Conservation (phyloP, 2,113 vertebrate species). For the Rhinolophus ferrumequinum region DNA sequence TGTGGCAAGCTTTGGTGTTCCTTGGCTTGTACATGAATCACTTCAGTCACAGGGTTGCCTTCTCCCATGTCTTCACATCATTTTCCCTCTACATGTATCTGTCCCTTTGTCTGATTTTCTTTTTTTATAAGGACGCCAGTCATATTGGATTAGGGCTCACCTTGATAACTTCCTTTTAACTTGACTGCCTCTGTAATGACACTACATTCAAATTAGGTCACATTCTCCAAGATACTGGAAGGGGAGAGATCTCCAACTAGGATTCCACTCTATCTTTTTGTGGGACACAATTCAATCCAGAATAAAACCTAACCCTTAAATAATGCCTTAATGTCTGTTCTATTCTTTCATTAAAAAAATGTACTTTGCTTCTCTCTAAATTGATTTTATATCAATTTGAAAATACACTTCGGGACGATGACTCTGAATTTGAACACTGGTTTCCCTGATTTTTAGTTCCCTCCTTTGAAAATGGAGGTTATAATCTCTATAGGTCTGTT, state of each 20-base stretch:
- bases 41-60: rapidly evolving
- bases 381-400: background rate
- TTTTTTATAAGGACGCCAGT: background rate
- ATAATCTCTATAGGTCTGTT: background rate
- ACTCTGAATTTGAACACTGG: background rate
- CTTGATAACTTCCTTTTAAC: background rate
- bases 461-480: background rate
- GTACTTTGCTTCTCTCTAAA: background rate
- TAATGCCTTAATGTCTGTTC: background rate
- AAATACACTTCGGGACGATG: background rate
- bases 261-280: background rate
- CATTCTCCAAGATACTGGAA: background rate
- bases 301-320: background rate
- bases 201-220: background rate
- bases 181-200: background rate
- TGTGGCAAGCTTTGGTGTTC: rapidly evolving
- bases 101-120: background rate
- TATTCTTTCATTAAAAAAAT: background rate
- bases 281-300: background rate
- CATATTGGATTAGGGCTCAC: background rate
- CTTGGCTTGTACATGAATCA: background rate
- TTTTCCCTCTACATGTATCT: background rate
- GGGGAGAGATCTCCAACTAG: background rate
- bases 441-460: background rate
- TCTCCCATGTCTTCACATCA: background rate